Conservation (phyloP, 1,140 invertebrate species). For the Neelides sp. region DNA sequence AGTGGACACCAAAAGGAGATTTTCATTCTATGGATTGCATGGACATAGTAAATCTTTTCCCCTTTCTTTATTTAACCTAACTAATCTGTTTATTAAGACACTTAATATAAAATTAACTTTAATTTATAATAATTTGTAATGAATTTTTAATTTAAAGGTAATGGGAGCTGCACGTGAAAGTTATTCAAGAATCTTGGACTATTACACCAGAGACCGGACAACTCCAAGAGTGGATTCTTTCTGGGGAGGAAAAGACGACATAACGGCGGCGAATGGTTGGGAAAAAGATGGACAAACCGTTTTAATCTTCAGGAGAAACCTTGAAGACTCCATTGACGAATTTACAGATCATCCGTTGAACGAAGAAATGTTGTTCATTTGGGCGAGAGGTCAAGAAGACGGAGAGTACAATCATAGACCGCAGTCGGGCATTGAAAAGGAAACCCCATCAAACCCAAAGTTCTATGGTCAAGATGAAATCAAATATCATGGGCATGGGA, state of each 20-base stretch:
- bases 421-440: conserved; percentile 51
- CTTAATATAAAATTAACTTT: too few relatives aligned
- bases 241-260: conserved; percentile 75
- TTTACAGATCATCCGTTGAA: conserved; percentile 6
- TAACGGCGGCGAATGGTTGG: conserved; percentile 72
- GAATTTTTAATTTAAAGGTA: too few relatives aligned
- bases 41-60: too few relatives aligned
- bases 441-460: conserved; percentile 48
- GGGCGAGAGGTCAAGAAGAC: conserved; percentile 72
- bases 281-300: conserved; percentile 77
- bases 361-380: conserved; percentile 71
- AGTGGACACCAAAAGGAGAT: conserved; percentile 18
- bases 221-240: conserved; percentile 69
- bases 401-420: conserved; percentile 59
- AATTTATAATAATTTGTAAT: too few relatives aligned
- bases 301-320: conserved; percentile 76
- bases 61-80: too few relatives aligned
- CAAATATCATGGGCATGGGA: conserved; percentile 76
- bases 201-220: conserved; percentile 63
- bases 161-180: conserved; percentile 60
- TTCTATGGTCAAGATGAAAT: conserved; percentile 79
- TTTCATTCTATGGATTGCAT: conserved; percentile 22
- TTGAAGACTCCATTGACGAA: too few relatives aligned
- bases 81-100: too few relatives aligned
- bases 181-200: conserved; percentile 68